Evolutionary conservation across 2,888 invertebrate species (phyloP).

Genomic region (Metacarcinus magister): DNA sequence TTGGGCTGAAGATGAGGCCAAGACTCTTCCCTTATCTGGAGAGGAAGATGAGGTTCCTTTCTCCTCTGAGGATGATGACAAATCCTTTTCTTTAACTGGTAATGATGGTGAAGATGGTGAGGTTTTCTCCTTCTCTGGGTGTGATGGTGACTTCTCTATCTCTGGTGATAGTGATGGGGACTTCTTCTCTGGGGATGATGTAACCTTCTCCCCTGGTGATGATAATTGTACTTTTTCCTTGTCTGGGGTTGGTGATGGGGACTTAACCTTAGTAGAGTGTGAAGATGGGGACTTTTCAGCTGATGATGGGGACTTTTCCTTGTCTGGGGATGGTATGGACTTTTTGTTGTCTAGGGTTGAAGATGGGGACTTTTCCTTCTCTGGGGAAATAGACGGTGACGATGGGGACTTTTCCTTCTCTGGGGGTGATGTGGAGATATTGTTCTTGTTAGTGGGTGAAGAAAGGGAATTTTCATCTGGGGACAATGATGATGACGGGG

Average conservation of each 20-base stretch:
- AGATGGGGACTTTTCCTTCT: not conserved
- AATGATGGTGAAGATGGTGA: not conserved
- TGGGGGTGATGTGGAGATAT: not conserved
- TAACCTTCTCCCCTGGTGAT: not conserved
- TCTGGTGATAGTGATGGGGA: not conserved
- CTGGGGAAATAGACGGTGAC: not conserved
- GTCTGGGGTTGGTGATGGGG: not conserved
- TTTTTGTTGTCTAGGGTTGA: not conserved
- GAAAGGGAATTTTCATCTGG: not conserved
- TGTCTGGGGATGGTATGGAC: not conserved
- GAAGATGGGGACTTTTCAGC: not conserved
- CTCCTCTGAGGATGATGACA: not conserved
- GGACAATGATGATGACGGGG: not conserved
- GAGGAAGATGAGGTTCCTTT: not conserved
- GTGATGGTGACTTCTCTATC: not conserved
- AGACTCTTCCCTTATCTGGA: not conserved
- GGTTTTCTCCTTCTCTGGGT: slow-evolving; percentile 16
- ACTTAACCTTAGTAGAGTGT: no score
- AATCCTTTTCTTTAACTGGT: not conserved
- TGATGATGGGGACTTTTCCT: not conserved
- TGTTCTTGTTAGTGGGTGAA: not conserved
- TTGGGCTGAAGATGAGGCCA: not conserved
- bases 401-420: not conserved
- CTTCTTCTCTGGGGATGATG: not conserved
- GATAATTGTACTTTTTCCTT: not conserved